These are phyloP conservation scores for Octomys mimax DNA, from an alignment of 2,797 vertebrate species.

Conservation along the genomic window DNA sequence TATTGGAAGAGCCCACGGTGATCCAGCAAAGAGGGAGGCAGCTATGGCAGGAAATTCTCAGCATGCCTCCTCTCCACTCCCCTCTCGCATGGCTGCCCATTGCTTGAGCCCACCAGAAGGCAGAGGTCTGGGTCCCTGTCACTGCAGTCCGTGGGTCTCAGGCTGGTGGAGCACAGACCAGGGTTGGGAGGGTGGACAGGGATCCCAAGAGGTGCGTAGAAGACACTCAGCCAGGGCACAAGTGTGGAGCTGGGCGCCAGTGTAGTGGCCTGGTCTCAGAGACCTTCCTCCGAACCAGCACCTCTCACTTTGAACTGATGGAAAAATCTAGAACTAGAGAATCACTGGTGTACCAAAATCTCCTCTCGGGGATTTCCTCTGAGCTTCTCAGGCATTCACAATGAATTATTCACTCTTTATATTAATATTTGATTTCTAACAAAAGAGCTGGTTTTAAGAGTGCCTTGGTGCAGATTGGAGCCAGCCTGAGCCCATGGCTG, in stretches of 20 bases:
- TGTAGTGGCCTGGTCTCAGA: no score
- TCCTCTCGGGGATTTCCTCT: slow-evolving; percentile 11
- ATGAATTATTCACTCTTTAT: slow-evolving; percentile 64
- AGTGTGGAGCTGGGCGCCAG: background rate
- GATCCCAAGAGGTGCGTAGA: background rate
- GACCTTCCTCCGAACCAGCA: background rate
- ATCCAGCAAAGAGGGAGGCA: background rate
- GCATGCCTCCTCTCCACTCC: no score
- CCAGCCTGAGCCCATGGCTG: background rate
- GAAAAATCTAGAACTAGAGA: background rate
- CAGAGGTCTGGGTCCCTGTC: background rate
- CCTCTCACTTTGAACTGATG: background rate
- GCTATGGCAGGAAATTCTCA: background rate
- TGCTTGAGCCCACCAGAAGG: background rate
- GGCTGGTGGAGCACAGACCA: background rate
- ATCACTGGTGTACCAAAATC: no score
- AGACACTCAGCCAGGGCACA: background rate
- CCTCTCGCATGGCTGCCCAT: background rate
- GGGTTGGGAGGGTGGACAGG: background rate
- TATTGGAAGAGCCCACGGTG: background rate
- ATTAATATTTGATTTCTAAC: slow-evolving; percentile 72
- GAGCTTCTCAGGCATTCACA: background rate
- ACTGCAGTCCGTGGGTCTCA: background rate
- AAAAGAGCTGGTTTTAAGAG: slow-evolving; percentile 60
- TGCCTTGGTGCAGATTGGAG: background rate